A percentile compares a stretch with the other conserved stretches of the same genome.
These are phyloP conservation scores for Ostrea edulis DNA, from an alignment of 1,140 invertebrate species.

Conservation along the genomic window DNA sequence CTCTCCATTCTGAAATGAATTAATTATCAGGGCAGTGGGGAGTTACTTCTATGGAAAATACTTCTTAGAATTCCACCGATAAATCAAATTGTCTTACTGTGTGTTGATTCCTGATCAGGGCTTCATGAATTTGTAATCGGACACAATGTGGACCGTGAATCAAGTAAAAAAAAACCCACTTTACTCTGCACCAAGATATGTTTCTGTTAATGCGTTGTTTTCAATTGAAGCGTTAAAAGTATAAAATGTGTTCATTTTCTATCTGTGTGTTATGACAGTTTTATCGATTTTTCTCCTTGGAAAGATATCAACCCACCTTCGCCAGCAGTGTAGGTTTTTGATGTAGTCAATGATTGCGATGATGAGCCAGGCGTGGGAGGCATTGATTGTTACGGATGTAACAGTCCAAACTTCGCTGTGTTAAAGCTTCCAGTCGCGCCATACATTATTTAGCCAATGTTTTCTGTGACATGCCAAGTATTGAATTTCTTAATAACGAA, in stretches of 20 bases:
- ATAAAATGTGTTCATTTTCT: neutral
- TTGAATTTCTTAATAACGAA: constrained; percentile 32
- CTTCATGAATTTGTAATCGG: too few species aligned
- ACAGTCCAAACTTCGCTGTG: neutral
- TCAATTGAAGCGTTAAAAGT: too few species aligned
- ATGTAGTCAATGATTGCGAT: constrained; percentile 27
- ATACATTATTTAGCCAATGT: neutral
- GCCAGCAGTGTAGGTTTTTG: neutral
- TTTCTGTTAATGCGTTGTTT: too few species aligned
- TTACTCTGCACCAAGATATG: too few species aligned
- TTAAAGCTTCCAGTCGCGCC: neutral
- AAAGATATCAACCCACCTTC: neutral
- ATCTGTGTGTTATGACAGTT: neutral
- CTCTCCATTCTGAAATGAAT: too few species aligned
- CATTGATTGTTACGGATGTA: neutral
- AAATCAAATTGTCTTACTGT: too few species aligned
- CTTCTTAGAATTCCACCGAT: too few species aligned
- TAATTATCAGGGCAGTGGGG: too few species aligned
- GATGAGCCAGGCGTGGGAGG: neutral
- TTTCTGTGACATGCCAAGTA: neutral
- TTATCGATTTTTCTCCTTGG: neutral
- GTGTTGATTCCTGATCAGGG: too few species aligned
- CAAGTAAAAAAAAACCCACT: too few species aligned
- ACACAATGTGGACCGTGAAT: too few species aligned
- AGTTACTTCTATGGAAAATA: too few species aligned